A percentile compares a stretch with the other conserved stretches of the same genome.
These are phyloP conservation scores for Anhinga rufa DNA, from an alignment of 2,113 vertebrate genomes.

Conservation along the genomic window DNA sequence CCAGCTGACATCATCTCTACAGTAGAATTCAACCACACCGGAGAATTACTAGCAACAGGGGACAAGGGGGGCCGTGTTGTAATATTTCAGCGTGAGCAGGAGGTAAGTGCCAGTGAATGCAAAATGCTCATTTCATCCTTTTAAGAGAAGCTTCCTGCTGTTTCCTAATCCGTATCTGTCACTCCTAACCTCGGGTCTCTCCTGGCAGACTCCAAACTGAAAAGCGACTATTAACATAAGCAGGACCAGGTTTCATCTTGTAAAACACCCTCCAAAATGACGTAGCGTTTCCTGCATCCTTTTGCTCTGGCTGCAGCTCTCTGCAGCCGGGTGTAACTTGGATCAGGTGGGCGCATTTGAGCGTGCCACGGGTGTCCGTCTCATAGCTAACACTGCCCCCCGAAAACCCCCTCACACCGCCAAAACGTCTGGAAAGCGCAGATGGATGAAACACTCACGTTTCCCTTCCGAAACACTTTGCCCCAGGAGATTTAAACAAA, in stretches of 20 bases:
- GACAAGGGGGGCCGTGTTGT: conserved; percentile 99
- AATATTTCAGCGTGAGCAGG: conserved; percentile 98
- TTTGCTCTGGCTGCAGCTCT: background rate
- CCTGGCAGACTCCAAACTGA: conserved; percentile 16
- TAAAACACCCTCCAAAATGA: background rate
- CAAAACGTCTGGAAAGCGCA: accelerated
- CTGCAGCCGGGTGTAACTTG: background rate
- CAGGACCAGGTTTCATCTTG: background rate
- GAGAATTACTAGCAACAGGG: conserved; percentile 97
- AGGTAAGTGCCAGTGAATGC: conserved; percentile 81
- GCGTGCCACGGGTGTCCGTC: accelerated
- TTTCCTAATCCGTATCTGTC: conserved; percentile 59
- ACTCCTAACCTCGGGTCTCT: conserved; percentile 48
- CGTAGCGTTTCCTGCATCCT: background rate
- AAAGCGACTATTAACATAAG: conserved; percentile 24
- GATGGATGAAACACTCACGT: background rate
- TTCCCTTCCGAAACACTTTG: background rate
- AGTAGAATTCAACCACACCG: conserved; percentile 98
- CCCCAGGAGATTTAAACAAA: background rate
- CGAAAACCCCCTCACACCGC: background rate
- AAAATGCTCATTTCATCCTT: conserved; percentile 66
- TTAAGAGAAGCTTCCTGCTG: conserved; percentile 62
- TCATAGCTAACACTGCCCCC: background rate
- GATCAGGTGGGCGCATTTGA: background rate
- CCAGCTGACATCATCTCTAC: conserved; percentile 99